Evolutionary conservation across 2,797 vertebrate genomes (phyloP), one percentile per base, ranked within the genome.

Genomic region (Taenioides sp.): DNA sequence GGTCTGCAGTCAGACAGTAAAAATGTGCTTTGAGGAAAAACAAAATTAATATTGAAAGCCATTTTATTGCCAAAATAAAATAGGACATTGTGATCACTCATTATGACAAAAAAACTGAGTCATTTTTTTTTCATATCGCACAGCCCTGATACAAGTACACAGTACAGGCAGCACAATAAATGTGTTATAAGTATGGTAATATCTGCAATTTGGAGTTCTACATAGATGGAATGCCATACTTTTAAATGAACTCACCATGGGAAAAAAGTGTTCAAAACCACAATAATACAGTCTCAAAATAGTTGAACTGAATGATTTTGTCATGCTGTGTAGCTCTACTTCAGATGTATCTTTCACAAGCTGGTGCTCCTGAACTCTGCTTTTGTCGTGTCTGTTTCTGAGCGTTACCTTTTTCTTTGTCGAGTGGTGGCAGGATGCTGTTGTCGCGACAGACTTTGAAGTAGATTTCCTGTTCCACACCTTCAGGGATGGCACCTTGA

Each of bases 401-500:
- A 74, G 11, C 54, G 81, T 91, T 88, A 98, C 98, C 98, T 96
- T 99, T 99, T 90, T 99, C 98, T 90, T 99, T 99, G 92, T 99
- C 98, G 34, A 99, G 94, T 20, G 98, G 97, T 1, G 98, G 97
- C 77, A 99, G 95, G 92, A 99, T 98, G 92, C 97, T 99, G 94
- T 98, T 99, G 93, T 99, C 98, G 83, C 97, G 91, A 93, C 98
- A 99, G 86, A 99, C 98, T 90, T 99, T 99, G 90, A 99, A 99
- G 92, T 99, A 99, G 89, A 99, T 98, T 91, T 99, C 98, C 91
- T 99, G 97, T 86, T 99, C 98, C 78, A 98, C 93, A 18, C 96
- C 95, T 6, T 99, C 97, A 0, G 97, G 96, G 80, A 99, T 98
- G 89, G 97, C 98, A 40, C 98, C 98, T 91, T 99, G 97, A 0